phyloP scores from a whole-genome alignment of 2,797 vertebrate species.

The Brachyalestes nurse region DNA sequence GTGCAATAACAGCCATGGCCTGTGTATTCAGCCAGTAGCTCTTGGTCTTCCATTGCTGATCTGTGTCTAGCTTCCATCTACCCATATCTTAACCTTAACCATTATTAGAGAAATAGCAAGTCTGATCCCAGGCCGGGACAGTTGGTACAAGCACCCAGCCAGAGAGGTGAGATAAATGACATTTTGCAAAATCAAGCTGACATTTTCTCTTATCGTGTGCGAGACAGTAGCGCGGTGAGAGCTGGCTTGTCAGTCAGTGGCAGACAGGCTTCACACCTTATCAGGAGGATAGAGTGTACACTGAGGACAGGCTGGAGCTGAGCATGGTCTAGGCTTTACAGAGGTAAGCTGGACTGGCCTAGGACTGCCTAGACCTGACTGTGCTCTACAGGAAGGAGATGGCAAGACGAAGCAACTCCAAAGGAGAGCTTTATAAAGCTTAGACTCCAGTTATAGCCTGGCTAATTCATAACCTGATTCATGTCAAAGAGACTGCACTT shows the following conservation, averaged over 20 bases:
- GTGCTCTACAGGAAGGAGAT: constrained; percentile 26
- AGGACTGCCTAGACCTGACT: constrained; percentile 59
- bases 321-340: background rate
- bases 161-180: constrained; percentile 81
- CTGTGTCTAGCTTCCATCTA: constrained; percentile 25
- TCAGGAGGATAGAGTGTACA: constrained; percentile 77
- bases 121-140: constrained; percentile 61
- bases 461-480: background rate
- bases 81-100: constrained; percentile 32
- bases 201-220: constrained; percentile 84
- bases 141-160: constrained; percentile 61
- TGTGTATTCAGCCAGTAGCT: constrained; percentile 18
- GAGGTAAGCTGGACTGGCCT: constrained; percentile 8
- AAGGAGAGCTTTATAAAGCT: background rate
- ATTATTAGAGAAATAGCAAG: constrained; percentile 27
- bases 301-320: constrained; percentile 63
- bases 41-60: constrained; percentile 19
- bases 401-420: background rate
- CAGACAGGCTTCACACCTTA: constrained; percentile 83
- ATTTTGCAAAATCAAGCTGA: constrained; percentile 83
- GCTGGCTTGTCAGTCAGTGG: constrained; percentile 81
- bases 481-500: background rate
- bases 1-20: constrained; percentile 11
- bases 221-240: constrained; percentile 78
- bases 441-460: background rate